Percentiles rank a stretch among this genome's conserved stretches.
These are phyloP conservation scores for Oreocharis arfaki DNA, from an alignment of 2,113 vertebrate genomes.

Conservation along the genomic window DNA sequence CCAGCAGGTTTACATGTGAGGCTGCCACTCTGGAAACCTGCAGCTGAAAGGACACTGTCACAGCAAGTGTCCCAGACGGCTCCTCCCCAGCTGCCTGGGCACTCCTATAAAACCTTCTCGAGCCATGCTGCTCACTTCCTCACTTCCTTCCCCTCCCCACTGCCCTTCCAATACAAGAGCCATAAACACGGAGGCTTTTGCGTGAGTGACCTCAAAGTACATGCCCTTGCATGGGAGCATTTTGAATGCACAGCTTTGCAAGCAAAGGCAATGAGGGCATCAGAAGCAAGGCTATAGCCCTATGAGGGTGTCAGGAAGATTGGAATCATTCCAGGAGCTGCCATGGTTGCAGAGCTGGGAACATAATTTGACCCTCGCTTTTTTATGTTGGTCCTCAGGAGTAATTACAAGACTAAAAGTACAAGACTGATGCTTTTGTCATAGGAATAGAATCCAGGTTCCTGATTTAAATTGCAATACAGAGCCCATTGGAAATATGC, in stretches of 20 bases:
- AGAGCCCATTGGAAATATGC: neutral
- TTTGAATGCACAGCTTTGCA: neutral
- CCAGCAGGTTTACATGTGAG: neutral
- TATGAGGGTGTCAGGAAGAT: neutral
- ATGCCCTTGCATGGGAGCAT: neutral
- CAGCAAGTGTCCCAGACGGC: rapidly evolving
- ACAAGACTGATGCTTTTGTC: neutral
- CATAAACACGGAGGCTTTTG: neutral
- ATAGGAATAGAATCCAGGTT: neutral
- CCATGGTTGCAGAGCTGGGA: neutral
- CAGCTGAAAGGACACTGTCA: neutral
- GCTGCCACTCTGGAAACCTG: neutral
- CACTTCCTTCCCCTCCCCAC: neutral
- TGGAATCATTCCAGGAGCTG: neutral
- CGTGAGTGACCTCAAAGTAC: rapidly evolving
- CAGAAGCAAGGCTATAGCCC: neutral
- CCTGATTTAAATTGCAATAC: neutral
- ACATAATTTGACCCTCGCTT: neutral
- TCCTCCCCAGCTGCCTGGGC: neutral
- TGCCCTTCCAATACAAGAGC: neutral
- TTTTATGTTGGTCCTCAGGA: neutral
- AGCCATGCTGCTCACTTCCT: neutral
- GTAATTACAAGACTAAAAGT: neutral
- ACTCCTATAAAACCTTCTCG: rapidly evolving
- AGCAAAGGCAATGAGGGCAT: rapidly evolving